Evolutionary conservation across 2,888 invertebrate species (phyloP), one percentile per base, ranked within the genome.

Genomic region (Amorpha juglandis): DNA sequence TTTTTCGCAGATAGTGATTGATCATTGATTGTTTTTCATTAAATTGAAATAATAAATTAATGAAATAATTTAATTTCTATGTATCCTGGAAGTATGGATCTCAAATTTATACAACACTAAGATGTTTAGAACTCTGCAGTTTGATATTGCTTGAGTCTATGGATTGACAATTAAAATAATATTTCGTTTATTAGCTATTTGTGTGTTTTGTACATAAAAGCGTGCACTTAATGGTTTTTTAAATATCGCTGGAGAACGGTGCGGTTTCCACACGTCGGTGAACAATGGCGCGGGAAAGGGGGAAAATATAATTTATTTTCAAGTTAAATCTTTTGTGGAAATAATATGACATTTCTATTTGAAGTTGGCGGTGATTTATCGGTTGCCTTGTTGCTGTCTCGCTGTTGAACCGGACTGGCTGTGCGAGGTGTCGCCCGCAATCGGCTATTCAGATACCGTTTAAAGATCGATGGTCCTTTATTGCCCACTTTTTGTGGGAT

Each of bases 261-360:
- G 80, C 83, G 91, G 90, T 89, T 90, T 90, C 92, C 92, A 91
- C 90, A 91, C 92, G 88, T 91, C 88, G 82, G 77, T 84, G 90
- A 92, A 92, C 92, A 92, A 92, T 88, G 77, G 84, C 82, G 84
- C 82, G 83, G 85, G 83, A 86, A 87, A 87, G 88, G 92, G 91
- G 90, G 88, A 88, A 90, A 91, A 88, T 83, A 90, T 92, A 92
- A 94, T 94, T 94, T 94, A 94, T 94, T 93, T 94, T 92, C 91
- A 84, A 92, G 93, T 93, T 93, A 93, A 94, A 94, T 93, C 93
- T 94, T 94, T 94, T 93, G 94, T 93, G 92, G 91, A 91, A 93
- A 92, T 94, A 94, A 93, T 93, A 93, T 94, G 93, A 94, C 93
- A 89, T 93, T 93, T 94, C 93, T 93, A 93, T 94, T 94, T 92